phyloP scores from a whole-genome alignment of 2,888 invertebrate genomes.

The Spodoptera littoralis region DNA sequence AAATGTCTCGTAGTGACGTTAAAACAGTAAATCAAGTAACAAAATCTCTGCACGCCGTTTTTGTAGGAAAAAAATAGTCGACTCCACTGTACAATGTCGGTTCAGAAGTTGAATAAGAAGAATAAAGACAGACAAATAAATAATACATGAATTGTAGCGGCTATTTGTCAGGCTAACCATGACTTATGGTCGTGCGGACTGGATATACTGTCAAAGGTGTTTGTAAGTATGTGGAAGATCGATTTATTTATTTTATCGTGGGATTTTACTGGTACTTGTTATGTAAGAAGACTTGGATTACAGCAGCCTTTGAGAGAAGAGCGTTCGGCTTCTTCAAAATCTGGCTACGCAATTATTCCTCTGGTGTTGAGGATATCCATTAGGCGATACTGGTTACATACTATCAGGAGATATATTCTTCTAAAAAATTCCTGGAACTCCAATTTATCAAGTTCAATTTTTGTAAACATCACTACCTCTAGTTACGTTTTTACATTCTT shows the following conservation, averaged over 20 bases:
- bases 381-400: too few species aligned
- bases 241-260: neutral
- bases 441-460: too few species aligned
- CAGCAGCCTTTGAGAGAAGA: too few species aligned
- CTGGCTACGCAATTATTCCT: too few species aligned
- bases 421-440: too few species aligned
- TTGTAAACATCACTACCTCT: too few species aligned
- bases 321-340: too few species aligned
- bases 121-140: conserved; percentile 66
- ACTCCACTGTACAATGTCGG: conserved; percentile 19
- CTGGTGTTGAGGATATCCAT: too few species aligned
- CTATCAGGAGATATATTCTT: too few species aligned
- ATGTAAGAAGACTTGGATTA: too few species aligned
- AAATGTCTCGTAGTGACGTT: conserved; percentile 43
- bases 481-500: too few species aligned
- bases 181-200: conserved; percentile 29
- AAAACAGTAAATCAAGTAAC: conserved; percentile 41
- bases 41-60: conserved; percentile 41
- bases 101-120: conserved; percentile 64
- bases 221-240: conserved; percentile 8
- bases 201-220: conserved; percentile 20
- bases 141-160: conserved; percentile 67
- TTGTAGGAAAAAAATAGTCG: conserved; percentile 31
- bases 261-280: too few species aligned
- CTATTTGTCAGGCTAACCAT: conserved; percentile 56